Conservation (phyloP, 2,888 invertebrate species). For the Synergus itoensis region DNA sequence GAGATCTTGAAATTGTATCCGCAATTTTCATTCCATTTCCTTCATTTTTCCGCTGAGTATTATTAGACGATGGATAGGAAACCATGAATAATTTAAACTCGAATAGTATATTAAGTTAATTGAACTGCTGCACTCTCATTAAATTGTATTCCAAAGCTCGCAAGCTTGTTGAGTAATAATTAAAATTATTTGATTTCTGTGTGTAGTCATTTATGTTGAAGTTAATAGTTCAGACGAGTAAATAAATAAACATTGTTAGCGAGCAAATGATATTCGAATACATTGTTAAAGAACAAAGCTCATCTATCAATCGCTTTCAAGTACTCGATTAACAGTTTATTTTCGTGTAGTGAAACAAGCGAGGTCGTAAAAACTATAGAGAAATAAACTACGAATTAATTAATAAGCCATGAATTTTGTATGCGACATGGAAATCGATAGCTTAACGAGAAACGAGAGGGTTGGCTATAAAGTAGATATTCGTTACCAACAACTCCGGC, state of each 20-base stretch:
- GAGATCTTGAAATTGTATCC: slow-evolving; percentile 6
- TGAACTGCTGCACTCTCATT: too few species aligned
- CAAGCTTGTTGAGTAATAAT: too few species aligned
- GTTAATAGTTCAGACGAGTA: not conserved
- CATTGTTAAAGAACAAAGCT: not conserved
- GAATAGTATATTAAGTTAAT: not conserved
- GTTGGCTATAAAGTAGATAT: slow-evolving; percentile 36
- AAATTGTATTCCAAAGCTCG: too few species aligned
- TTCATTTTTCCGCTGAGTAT: slow-evolving; percentile 6
- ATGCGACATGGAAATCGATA: slow-evolving; percentile 34
- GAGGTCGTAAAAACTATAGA: not conserved
- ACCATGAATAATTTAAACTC: not conserved
- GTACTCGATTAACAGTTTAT: not conserved
- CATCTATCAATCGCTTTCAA: not conserved
- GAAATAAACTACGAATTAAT: slow-evolving; percentile 16
- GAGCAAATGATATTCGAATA: not conserved
- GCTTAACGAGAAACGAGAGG: slow-evolving; percentile 35
- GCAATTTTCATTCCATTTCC: slow-evolving; percentile 34
- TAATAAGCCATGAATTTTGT: slow-evolving; percentile 35
- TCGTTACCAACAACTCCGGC: slow-evolving; percentile 37
- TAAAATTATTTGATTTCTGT: not conserved
- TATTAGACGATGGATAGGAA: slow-evolving; percentile 13
- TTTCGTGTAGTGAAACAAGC: not conserved
- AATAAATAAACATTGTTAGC: not conserved
- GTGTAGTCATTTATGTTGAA: not conserved